Conservation (phyloP, 2,888 invertebrate species). For the Gonocerus acuteangulatus region DNA sequence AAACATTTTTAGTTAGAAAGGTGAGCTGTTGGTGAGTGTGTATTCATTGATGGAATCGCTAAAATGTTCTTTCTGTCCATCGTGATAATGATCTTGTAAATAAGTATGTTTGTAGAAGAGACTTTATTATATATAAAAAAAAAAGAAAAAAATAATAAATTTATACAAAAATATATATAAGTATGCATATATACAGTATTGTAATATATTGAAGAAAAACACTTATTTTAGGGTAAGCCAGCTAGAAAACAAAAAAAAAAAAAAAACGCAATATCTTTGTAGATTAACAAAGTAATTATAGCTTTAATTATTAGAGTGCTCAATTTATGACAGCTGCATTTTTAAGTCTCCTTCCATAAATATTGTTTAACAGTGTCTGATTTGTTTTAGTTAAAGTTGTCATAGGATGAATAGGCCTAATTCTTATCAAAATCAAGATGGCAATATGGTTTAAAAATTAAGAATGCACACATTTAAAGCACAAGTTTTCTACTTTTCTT, state of each 20-base stretch:
- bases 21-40: conserved; percentile 16
- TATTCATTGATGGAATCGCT: conserved; percentile 29
- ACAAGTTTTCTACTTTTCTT: conserved; percentile 4
- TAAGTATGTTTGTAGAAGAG: conserved; percentile 32
- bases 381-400: conserved; percentile 19
- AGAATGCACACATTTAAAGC: conserved; percentile 20
- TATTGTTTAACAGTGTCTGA: conserved; percentile 13
- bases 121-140: conserved; percentile 35
- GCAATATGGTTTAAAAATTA: conserved; percentile 13
- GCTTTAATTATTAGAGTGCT: conserved; percentile 39
- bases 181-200: conserved; percentile 34
- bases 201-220: conserved; percentile 35
- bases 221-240: conserved; percentile 34
- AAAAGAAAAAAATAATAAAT: conserved; percentile 18
- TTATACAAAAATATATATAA: conserved; percentile 21
- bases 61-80: conserved; percentile 32
- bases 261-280: conserved; percentile 38
- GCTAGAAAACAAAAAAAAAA: conserved; percentile 31
- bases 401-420: conserved; percentile 29
- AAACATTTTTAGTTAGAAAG: conserved; percentile 16
- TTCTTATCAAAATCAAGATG: conserved; percentile 16
- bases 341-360: conserved; percentile 23
- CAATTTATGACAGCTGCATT: conserved; percentile 33
- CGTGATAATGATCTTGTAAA: conserved; percentile 33
- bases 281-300: conserved; percentile 35